Evolutionary conservation across 2,113 vertebrate species (phyloP), one percentile per base, ranked within the genome.

Genomic region (Grus americana): DNA sequence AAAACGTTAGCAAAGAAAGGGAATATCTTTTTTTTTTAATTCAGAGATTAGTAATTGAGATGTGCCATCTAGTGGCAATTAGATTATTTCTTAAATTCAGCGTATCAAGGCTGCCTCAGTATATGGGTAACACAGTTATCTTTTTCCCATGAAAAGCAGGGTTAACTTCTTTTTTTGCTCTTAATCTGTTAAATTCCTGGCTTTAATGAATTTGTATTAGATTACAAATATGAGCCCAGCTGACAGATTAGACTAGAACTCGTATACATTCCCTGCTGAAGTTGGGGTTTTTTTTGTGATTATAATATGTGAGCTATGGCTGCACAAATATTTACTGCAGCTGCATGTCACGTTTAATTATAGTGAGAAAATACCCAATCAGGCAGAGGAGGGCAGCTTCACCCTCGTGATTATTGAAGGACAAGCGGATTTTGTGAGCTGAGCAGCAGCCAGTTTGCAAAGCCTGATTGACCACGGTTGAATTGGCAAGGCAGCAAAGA

Each of bases 41-140:
- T 13, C 36, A n/a, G 5, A 27, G 59, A 83, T 96, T 89, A 23
- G 58, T 81, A 87, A 79, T 78, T 92, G 72, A 50, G 65, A 94
- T 61, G 36, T 68, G 96, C 97, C 96, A 93, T 70, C 97, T 97
- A 95, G 96, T 81, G 95, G 97, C 70, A 42, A 46, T 38, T 34
- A 32, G 22, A 5, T n/a, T 55, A 52, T 40, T 73, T 71, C 46
- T 76, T 76, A 65, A 88, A 46, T 67, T 70, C 47, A 55, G 24
- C 12, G 32, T 55, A 12, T 63, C 6, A 6, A 34, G 20, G 13
- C 57, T 50, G 46, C 46, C 34, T 79, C 19, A 8, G 10, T 50
- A 1, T 62, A 12, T 65, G 46, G 30, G 1, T 76, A 90, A 75
- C 22, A 54, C 14, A 34, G 44, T 80, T 74, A 36, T 10, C 13